phyloP scores from a whole-genome alignment of 2,888 invertebrate genomes.

The Mellilla xanthometata region DNA sequence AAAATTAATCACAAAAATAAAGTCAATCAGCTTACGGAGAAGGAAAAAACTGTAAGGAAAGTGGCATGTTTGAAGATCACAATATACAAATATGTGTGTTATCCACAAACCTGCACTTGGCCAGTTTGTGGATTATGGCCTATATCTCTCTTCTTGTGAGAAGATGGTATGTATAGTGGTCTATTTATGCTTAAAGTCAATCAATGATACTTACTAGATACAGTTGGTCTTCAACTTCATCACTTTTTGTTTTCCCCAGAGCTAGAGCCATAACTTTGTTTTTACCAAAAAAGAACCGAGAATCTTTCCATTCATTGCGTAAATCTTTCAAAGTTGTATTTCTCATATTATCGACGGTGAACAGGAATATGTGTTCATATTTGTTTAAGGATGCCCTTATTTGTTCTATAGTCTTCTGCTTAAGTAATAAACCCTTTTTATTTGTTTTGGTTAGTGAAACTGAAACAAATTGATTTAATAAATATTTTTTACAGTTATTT shows the following conservation, averaged over 20 bases:
- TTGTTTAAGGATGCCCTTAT: conserved; percentile 91
- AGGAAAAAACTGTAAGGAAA: no score
- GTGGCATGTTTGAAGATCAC: no score
- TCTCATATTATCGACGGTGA: conserved; percentile 95
- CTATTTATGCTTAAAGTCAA: neutral
- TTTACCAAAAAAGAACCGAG: conserved; percentile 98
- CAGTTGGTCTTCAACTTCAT: conserved; percentile 92
- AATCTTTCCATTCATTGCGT: conserved; percentile 93
- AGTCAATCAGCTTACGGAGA: no score
- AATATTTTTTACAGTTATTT: neutral
- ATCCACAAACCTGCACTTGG: no score
- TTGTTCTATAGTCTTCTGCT: conserved; percentile 95
- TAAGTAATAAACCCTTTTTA: conserved; percentile 94
- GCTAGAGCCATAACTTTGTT: conserved; percentile 97
- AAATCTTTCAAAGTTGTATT: conserved; percentile 94
- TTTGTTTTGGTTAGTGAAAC: conserved; percentile 97
- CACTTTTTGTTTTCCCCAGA: conserved; percentile 90
- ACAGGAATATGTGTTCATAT: conserved; percentile 93
- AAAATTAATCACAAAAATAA: no score
- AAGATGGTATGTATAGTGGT: conserved; percentile 2
- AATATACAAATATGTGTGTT: no score
- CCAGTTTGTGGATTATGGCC: no score
- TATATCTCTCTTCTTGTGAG: no score
- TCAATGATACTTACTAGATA: conserved; percentile 77
- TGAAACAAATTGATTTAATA: conserved; percentile 67